A percentile compares a stretch with the other conserved stretches of the same genome.
These are phyloP conservation scores for Abscondita cerata DNA, from an alignment of 2,888 invertebrate species.

Conservation along the genomic window DNA sequence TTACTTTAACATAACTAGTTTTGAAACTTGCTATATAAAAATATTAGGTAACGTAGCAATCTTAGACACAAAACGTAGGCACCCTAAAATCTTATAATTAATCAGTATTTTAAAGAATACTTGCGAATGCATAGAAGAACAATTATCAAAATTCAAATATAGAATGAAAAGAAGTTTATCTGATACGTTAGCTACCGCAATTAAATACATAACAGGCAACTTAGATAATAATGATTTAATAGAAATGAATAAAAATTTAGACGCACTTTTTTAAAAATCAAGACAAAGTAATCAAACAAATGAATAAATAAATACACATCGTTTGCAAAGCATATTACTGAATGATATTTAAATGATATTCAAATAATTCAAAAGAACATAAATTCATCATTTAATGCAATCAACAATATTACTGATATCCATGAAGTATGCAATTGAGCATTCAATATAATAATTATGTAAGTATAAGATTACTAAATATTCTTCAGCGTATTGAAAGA, in stretches of 20 bases:
- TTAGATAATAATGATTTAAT: conserved; percentile 2
- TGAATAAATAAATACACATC: conserved; percentile 26
- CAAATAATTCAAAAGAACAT: conserved; percentile 14
- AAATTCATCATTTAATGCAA: conserved; percentile 7
- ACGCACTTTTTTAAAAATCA: conserved; percentile 23
- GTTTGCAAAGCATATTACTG: conserved; percentile 31
- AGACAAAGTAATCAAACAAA: conserved; percentile 25
- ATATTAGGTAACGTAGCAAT: conserved; percentile 18
- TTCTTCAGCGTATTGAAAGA: conserved; percentile 15
- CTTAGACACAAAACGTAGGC: background rate
- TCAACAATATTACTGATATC: too few species aligned
- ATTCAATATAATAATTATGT: conserved; percentile 6
- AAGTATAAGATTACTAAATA: background rate
- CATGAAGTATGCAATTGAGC: too few species aligned
- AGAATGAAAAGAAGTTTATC: background rate
- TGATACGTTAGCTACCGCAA: background rate
- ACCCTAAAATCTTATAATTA: background rate
- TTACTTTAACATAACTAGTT: conserved; percentile 36
- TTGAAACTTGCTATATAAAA: conserved; percentile 28
- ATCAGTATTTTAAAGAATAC: background rate
- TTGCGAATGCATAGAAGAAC: background rate
- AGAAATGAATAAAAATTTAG: conserved; percentile 4
- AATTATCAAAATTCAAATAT: background rate
- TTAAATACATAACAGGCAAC: conserved; percentile 8
- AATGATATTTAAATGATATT: conserved; percentile 19